Conservation (phyloP, 2,888 invertebrate genomes). For the Diadromus collaris region DNA sequence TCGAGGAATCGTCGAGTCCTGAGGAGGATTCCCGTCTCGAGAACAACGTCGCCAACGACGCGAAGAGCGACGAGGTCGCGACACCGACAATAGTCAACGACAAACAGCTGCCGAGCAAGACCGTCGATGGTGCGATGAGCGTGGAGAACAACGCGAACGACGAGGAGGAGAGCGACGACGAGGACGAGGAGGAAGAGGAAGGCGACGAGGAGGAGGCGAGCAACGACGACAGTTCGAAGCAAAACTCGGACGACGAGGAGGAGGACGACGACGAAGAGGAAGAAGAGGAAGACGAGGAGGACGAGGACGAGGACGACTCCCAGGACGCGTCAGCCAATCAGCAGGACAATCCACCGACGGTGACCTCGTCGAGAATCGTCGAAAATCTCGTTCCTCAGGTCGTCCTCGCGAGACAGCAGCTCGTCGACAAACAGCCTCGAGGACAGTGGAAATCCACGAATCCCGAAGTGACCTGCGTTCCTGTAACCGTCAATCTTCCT, state of each 20-base stretch:
- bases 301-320: constrained; percentile 64
- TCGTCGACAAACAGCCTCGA: constrained; percentile 32
- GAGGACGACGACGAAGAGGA: constrained; percentile 59
- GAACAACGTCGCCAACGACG: constrained; percentile 68
- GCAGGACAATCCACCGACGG: constrained; percentile 23
- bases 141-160: constrained; percentile 64
- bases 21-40: constrained; percentile 64
- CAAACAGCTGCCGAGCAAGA: constrained; percentile 68
- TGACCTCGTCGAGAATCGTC: constrained; percentile 40
- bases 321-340: constrained; percentile 63
- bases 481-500: neutral
- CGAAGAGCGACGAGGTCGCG: constrained; percentile 68
- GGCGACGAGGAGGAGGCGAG: constrained; percentile 63
- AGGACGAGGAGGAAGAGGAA: constrained; percentile 62
- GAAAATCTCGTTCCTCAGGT: constrained; percentile 39
- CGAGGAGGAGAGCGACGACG: constrained; percentile 62
- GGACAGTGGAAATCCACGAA: constrained; percentile 51
- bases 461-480: constrained; percentile 33
- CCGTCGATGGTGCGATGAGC: constrained; percentile 64
- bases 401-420: constrained; percentile 28
- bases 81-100: constrained; percentile 68
- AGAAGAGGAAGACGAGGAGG: constrained; percentile 47
- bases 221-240: constrained; percentile 60
- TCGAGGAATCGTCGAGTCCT: constrained; percentile 69
- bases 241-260: constrained; percentile 62